Base-by-base conservation (phyloP, 2,888 invertebrate genomes). In the Tetragonisca angustula region DNA sequence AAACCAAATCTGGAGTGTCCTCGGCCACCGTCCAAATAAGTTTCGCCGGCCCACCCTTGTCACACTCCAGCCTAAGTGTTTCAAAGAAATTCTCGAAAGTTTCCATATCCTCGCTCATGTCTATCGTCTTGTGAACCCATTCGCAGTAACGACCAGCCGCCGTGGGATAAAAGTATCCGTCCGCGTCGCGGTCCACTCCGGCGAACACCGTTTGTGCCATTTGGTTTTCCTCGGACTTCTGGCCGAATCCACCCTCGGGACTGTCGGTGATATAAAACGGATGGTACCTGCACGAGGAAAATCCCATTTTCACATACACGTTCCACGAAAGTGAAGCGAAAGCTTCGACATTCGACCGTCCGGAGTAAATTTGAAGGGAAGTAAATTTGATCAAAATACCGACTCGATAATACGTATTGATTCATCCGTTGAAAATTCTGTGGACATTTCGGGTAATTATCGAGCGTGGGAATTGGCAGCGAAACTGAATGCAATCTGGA, bases 221-320 rank as follows among this genome's bases (percentile, higher is more conserved):
- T 89, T 97, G 97, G 62, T 98, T 96, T 0, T 95, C 95, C 69
- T 96, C 96, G 24, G 95, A 95, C 94, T 97, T 97, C 94, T 98
- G 98, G 0, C 97, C 97, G 92, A 96, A 97, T 1, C 98, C 98
- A 49, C 98, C 98, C 93, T 98, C 98, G 0, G 96, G 95, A 3
- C 97, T 98, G 93, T 97, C 97, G 61, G 98, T 98, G 91, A 98
- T 98, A 95, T 98, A 98, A 93, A 98, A 97, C 19, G 98, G 98
- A 95, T 98, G 98, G 94, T 97, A 98, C 90, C 97, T 96, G 61
- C 9, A 3, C 2, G 13, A 32, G n/a, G 24, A 43, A 67, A 64
- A 27, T n/a, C 19, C 0, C 3, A 19, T 36, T 56, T 4, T 68
- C 59, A 2, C 9, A 50, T 43, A 43, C 36, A 43, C 9, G 1